These are phyloP conservation scores for Gallinago nigripennis DNA, from an alignment of 2,797 vertebrate species.

Conservation along the genomic window DNA sequence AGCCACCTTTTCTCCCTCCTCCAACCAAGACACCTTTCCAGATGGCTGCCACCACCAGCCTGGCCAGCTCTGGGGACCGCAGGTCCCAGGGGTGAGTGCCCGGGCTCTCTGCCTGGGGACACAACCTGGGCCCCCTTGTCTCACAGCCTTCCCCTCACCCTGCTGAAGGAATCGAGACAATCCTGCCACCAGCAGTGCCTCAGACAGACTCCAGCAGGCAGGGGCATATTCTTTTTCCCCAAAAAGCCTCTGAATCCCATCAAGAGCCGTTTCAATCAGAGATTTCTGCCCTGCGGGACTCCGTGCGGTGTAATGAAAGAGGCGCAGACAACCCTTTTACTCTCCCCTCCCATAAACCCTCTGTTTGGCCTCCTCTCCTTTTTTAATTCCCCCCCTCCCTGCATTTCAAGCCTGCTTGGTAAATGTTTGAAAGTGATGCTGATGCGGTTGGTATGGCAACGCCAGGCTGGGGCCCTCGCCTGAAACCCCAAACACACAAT, in stretches of 20 bases:
- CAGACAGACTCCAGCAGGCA: conserved; percentile 32
- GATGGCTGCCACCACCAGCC: background rate
- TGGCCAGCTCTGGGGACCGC: accelerated
- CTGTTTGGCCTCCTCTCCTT: conserved; percentile 36
- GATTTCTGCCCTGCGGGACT: conserved; percentile 55
- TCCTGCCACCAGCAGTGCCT: background rate
- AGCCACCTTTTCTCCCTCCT: background rate
- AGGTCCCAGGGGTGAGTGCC: accelerated
- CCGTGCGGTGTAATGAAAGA: background rate
- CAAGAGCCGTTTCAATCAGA: conserved; percentile 42
- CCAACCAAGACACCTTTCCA: accelerated
- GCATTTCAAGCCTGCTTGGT: conserved; percentile 34
- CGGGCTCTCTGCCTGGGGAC: background rate
- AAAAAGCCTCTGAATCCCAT: conserved; percentile 39
- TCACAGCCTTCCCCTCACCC: background rate
- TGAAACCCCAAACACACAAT: conserved; percentile 69
- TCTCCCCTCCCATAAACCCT: conserved; percentile 30
- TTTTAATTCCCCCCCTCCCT: background rate
- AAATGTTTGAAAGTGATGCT: conserved; percentile 58
- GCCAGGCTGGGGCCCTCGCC: conserved; percentile 44
- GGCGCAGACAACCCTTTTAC: conserved; percentile 40
- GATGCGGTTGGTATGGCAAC: conserved; percentile 65
- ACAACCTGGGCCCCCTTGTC: background rate
- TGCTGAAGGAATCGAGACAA: background rate
- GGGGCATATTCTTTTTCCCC: conserved; percentile 8